These are phyloP conservation scores for Oreotragus oreotragus DNA, from an alignment of 2,113 vertebrate species.

Conservation along the genomic window DNA sequence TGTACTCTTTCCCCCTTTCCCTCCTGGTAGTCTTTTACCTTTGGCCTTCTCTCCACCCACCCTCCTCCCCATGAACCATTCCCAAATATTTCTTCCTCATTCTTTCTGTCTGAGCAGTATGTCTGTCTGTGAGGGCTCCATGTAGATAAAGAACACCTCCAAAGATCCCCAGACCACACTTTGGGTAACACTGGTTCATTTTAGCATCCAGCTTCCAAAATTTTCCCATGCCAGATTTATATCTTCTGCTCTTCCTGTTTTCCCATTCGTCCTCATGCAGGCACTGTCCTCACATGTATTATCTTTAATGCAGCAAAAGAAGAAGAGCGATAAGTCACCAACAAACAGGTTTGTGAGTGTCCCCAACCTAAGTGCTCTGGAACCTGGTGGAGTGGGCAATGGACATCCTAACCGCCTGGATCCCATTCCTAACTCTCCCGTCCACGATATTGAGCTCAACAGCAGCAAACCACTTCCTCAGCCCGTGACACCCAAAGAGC, in stretches of 20 bases:
- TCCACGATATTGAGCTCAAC: constrained; percentile 97
- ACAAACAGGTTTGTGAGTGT: constrained; percentile 98
- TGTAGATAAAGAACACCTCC: constrained; percentile 37
- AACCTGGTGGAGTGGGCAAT: constrained; percentile 89
- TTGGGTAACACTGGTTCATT: constrained; percentile 59
- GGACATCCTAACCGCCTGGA: constrained; percentile 94
- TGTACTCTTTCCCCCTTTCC: background rate
- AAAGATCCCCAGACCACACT: constrained; percentile 57
- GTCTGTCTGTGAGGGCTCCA: constrained; percentile 47
- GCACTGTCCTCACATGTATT: constrained; percentile 79
- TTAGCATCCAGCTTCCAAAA: constrained; percentile 44
- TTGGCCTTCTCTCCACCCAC: background rate
- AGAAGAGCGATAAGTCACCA: constrained; percentile 96
- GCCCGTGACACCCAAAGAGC: constrained; percentile 95
- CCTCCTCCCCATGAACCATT: background rate
- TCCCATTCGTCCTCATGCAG: constrained; percentile 64
- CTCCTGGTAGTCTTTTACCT: background rate
- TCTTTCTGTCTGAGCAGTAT: background rate
- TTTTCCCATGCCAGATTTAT: constrained; percentile 63
- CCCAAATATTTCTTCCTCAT: background rate
- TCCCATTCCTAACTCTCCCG: constrained; percentile 97
- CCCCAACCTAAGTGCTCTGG: constrained; percentile 96
- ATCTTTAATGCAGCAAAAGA: constrained; percentile 98
- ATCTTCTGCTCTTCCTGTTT: constrained; percentile 56
- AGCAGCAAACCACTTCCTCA: constrained; percentile 98